Conservation (phyloP, 2,888 invertebrate genomes). For the Heliconius erato region DNA sequence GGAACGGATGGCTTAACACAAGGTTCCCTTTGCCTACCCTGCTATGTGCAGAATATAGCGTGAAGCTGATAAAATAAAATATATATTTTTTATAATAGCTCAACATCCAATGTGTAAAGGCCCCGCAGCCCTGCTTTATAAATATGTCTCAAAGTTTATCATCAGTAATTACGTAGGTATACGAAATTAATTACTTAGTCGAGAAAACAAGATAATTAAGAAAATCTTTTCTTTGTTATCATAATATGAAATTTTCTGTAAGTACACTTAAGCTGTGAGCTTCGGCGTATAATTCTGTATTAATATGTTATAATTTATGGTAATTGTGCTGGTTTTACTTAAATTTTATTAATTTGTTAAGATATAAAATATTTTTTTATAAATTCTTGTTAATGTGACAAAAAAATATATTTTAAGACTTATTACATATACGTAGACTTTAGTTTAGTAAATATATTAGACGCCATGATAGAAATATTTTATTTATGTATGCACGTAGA, state of each 20-base stretch:
- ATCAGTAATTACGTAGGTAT: constrained; percentile 46
- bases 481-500: too few species aligned
- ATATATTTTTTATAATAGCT: too few species aligned
- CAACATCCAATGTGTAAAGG: constrained; percentile 32
- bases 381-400: too few species aligned
- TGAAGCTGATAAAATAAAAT: not conserved
- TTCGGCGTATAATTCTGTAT: not conserved
- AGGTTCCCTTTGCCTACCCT: too few species aligned
- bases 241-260: constrained; percentile 10
- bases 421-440: too few species aligned
- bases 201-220: constrained; percentile 50
- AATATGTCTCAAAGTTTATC: constrained; percentile 45
- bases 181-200: constrained; percentile 50
- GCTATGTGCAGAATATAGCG: too few species aligned
- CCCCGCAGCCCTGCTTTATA: constrained; percentile 23
- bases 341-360: not conserved
- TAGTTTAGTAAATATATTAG: too few species aligned
- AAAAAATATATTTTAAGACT: too few species aligned
- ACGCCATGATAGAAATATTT: too few species aligned
- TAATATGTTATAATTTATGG: constrained; percentile 19
- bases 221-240: constrained; percentile 44
- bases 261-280: not conserved
- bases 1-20: too few species aligned
- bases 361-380: too few species aligned
- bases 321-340: not conserved